phyloP scores from a whole-genome alignment of 2,113 vertebrate genomes.

The Alethe castanea region DNA sequence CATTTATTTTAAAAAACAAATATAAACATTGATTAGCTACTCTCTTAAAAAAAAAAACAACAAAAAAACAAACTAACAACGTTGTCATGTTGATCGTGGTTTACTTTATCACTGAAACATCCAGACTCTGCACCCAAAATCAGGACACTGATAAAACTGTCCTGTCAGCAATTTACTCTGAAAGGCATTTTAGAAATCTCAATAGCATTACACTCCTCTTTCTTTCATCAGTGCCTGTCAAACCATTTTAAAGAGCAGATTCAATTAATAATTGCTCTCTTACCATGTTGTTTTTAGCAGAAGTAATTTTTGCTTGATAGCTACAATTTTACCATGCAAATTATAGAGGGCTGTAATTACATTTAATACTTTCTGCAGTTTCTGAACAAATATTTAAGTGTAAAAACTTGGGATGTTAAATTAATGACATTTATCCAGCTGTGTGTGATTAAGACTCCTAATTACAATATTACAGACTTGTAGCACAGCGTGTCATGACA shows the following conservation, averaged over 20 bases:
- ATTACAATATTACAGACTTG: not conserved
- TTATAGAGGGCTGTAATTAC: not conserved
- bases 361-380: conserved; percentile 23
- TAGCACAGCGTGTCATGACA: not conserved
- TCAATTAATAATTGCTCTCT: conserved; percentile 49
- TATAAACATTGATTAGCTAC: not conserved
- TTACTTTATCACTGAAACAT: not conserved
- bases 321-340: conserved; percentile 32
- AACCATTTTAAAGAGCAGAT: conserved; percentile 34
- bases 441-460: not conserved
- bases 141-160: not conserved
- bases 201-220: not conserved
- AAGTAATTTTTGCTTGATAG: conserved; percentile 36
- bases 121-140: not conserved
- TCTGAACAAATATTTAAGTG: conserved; percentile 46
- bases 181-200: not conserved
- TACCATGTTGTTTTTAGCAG: conserved; percentile 23
- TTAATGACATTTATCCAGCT: not conserved
- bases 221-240: conserved; percentile 26
- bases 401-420: not conserved
- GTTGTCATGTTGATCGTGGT: not conserved
- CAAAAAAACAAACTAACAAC: not conserved
- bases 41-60: not conserved
- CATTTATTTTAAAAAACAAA: not conserved
- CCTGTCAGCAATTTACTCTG: not conserved